Evolutionary conservation across 1,140 invertebrate species (phyloP), one percentile per base, ranked within the genome.

Genomic region (Meloidogyne chitwoodi): DNA sequence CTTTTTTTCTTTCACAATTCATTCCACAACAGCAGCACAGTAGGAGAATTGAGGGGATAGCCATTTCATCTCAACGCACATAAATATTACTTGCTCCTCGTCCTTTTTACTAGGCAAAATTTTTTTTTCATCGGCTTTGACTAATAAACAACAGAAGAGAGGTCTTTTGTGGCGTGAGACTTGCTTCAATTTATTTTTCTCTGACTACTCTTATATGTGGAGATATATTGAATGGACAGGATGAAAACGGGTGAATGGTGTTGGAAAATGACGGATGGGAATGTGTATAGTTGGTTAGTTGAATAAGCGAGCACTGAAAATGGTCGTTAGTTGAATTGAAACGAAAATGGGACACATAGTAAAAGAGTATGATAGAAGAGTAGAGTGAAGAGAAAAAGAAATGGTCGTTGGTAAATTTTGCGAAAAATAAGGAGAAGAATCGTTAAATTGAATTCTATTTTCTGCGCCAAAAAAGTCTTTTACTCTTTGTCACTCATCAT

Each of bases 241-340:
- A 62, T 27, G 3, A 22, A 71, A 71, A 27, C 31, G 22, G 2
- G 26, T 26, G 70, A 16, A 26, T 3, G 29, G 16, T 14, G 65
- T 67, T 34, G 70, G 44, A 56, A 64, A 73, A 61, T 64, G 70
- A 62, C 70, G 56, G 70, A 73, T 63, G 56, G 29, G 38, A 22
- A 29, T 19, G 24, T n/a, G 48, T 31, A 14, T 19, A 27, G 22
- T 34, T 12, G 56, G n/a, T 19, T 63, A 63, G 62, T 61, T 48
- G 70, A 38, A 34, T 31, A n/a, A 73, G 31, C 61, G 19, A 5
- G 70, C 24, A 6, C 5, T 44, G 68, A 61, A 34, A 29, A 29
- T 41, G 56, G 70, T 22, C 16, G 56, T 6, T 29, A 24, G 12
- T 34, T 73, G 16, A 56, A 61, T 44, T 6, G 31, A 14, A 22